Evolutionary conservation across 2,888 invertebrate genomes (phyloP), one percentile per base, ranked within the genome.

Genomic region (Oscheius sp.): DNA sequence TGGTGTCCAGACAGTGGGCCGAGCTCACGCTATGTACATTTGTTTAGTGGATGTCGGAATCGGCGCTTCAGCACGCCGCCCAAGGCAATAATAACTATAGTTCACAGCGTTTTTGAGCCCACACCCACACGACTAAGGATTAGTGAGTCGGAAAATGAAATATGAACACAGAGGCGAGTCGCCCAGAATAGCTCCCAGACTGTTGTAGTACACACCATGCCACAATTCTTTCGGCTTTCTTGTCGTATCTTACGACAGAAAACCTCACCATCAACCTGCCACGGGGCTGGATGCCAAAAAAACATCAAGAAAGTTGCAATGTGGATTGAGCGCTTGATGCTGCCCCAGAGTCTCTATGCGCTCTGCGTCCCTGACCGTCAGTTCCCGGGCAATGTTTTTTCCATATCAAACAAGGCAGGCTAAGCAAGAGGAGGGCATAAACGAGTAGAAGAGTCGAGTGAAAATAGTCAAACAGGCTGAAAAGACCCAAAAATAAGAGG

Each of bases 311-410:
- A 63, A 48, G 63, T 63, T 48, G 68, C 68, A 35, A 68, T 55
- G 55, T 53, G 68, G 68, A 53, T 68, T 68, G 68, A 68, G 55
- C 53, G 68, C 68, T 55, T 21, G 66, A 11, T n/a, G 37, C 32
- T 53, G 68, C 37, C 35, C 63, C 11, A 10, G 68, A 29, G 68
- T 53, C 68, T 21, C 21, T 68, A 51, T 65, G 47, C 35, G 37
- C 68, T 68, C 68, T 68, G 68, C 68, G 68, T 68, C 68, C 55
- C 68, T 68, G 68, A 42, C 68, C 68, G 32, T 55, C 51, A 65
- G 68, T 55, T 53, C 51, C 55, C 53, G 9, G 48, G 42, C 42
- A 42, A 42, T 42, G 42, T 42, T 42, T 42, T 42, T 42, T 42
- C 42, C 42, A 42, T 0, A 42, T 42, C 42, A 42, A 7, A 3